Percentiles rank a stretch among this genome's conserved stretches.
These are phyloP conservation scores for Limanda limanda DNA, from an alignment of 2,113 vertebrate genomes.

Conservation along the genomic window DNA sequence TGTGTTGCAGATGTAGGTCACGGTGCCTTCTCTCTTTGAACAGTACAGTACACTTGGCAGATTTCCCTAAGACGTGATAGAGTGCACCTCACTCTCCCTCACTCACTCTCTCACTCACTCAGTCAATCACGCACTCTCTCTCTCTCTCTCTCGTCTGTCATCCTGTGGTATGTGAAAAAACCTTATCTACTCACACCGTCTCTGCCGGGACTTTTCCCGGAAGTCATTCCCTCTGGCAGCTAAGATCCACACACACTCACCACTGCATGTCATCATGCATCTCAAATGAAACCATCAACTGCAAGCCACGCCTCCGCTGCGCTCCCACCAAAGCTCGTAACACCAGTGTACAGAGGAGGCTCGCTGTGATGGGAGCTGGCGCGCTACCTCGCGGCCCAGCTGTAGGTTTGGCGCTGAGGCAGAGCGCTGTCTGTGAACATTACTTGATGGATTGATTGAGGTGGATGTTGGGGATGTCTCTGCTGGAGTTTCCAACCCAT, in stretches of 20 bases:
- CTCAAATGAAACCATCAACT: constrained; percentile 50
- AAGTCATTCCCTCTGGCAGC: constrained; percentile 14
- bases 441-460: constrained; percentile 50
- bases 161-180: constrained; percentile 46
- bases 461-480: constrained; percentile 35
- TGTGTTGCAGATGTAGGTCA: constrained; percentile 67
- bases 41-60: constrained; percentile 55
- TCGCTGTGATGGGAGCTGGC: constrained; percentile 34
- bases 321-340: constrained; percentile 7
- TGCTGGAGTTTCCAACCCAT: constrained; percentile 50
- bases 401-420: constrained; percentile 49
- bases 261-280: constrained; percentile 26
- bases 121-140: neutral
- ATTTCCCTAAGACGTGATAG: constrained; percentile 37
- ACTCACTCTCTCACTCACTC: neutral
- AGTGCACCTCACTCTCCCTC: neutral
- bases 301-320: neutral
- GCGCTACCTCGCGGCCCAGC: constrained; percentile 21
- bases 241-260: neutral
- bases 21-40: constrained; percentile 52
- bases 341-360: neutral
- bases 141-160: constrained; percentile 39
- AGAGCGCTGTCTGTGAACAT: constrained; percentile 15
- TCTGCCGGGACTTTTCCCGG: constrained; percentile 44
- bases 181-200: constrained; percentile 38